Evolutionary conservation across 2,797 vertebrate genomes (phyloP).

Genomic region (Nasua narica): DNA sequence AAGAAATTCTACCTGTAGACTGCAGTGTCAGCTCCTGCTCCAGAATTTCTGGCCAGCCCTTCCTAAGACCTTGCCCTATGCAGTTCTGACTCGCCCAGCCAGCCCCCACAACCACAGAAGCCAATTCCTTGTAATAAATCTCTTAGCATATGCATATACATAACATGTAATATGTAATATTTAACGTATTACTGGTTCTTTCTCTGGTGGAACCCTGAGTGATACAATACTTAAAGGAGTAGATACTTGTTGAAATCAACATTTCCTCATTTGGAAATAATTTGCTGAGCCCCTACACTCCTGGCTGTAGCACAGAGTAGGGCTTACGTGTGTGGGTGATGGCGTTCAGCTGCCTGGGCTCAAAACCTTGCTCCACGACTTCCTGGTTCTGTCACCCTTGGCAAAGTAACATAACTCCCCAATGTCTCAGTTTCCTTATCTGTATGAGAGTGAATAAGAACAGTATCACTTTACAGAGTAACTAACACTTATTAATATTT

Average conservation of each 20-base stretch:
- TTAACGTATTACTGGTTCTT: neutral
- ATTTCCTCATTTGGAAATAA: neutral
- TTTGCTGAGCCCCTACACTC: neutral
- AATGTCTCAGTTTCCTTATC: neutral
- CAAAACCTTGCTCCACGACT: neutral
- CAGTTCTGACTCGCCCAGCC: neutral
- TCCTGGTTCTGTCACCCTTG: neutral
- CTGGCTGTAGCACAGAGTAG: fast-evolving
- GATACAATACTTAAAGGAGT: neutral
- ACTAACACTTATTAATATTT: neutral
- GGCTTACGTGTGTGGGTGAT: neutral
- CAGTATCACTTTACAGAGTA: neutral
- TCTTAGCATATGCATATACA: neutral
- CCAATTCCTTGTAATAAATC: neutral
- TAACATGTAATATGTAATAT: neutral
- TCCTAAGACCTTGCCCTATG: neutral
- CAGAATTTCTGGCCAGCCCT: neutral
- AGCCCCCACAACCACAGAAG: neutral
- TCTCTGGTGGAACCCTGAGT: neutral
- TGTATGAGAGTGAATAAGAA: neutral
- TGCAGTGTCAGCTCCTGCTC: neutral
- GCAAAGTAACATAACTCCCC: neutral
- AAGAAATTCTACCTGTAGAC: neutral
- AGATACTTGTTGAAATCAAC: neutral
- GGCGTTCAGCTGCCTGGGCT: neutral